phyloP scores from a whole-genome alignment of 2,113 vertebrate species.

The Henicopernis longicauda region DNA sequence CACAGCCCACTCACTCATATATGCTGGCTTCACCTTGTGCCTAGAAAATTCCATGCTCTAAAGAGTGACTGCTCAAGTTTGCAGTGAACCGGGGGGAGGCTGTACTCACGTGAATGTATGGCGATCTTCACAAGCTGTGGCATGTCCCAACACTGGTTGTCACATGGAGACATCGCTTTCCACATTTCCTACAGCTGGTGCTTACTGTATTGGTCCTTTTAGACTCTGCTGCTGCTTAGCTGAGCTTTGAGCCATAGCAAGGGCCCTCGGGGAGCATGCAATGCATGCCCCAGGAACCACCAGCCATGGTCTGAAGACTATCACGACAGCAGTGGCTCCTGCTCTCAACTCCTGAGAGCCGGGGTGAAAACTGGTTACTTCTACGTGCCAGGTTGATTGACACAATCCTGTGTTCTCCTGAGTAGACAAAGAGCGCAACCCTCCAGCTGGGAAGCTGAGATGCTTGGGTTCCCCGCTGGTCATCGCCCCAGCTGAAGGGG shows the following conservation, averaged over 20 bases:
- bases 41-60: not conserved
- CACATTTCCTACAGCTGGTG: not conserved
- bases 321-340: not conserved
- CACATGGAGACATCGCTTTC: not conserved
- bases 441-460: not conserved
- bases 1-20: not conserved
- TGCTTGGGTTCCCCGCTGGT: not conserved
- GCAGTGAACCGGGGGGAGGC: not conserved
- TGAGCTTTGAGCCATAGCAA: not conserved
- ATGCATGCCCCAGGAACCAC: not conserved
- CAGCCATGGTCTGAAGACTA: not conserved
- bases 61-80: not conserved
- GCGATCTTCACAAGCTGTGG: accelerated
- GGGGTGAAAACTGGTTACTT: not conserved
- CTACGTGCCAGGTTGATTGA: not conserved
- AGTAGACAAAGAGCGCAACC: not conserved
- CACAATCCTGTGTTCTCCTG: not conserved
- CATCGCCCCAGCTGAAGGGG: not conserved
- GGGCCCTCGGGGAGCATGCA: not conserved
- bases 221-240: not conserved
- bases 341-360: not conserved
- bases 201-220: not conserved
- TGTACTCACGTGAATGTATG: accelerated
- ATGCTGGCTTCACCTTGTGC: not conserved
- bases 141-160: not conserved